phyloP scores from a whole-genome alignment of 2,797 vertebrate species.

The Loriculus beryllinus region DNA sequence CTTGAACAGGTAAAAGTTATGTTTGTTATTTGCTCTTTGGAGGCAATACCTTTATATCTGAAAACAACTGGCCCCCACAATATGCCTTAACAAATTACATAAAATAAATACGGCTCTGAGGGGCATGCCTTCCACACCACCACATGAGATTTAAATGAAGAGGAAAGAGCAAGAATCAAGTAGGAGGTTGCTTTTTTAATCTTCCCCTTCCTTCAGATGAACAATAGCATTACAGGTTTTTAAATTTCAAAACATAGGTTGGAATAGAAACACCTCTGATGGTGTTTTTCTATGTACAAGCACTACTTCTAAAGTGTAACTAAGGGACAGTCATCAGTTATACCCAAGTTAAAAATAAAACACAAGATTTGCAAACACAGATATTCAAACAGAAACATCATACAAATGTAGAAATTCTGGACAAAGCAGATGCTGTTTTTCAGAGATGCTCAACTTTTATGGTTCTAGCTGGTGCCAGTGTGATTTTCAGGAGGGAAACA shows the following conservation, averaged over 20 bases:
- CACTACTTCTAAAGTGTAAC: neutral
- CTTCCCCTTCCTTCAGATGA: neutral
- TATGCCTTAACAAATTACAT: neutral
- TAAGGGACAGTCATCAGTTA: neutral
- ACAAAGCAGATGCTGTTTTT: neutral
- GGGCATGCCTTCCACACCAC: neutral
- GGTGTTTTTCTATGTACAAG: rapidly evolving
- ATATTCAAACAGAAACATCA: neutral
- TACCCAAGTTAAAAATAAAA: neutral
- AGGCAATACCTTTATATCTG: neutral
- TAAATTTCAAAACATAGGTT: neutral
- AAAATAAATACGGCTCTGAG: neutral
- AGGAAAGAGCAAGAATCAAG: neutral
- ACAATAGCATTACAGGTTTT: neutral
- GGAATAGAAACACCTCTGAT: neutral
- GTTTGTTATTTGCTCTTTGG: neutral
- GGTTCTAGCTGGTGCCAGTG: neutral
- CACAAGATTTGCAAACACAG: neutral
- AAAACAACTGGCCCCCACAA: neutral
- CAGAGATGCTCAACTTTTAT: neutral
- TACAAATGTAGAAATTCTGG: neutral
- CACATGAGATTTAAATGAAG: neutral
- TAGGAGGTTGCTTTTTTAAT: neutral
- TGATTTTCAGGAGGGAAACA: neutral
- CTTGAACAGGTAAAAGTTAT: slow-evolving; percentile 75